These are phyloP conservation scores for Perca flavescens DNA, from an alignment of 2,113 vertebrate species.

Conservation along the genomic window DNA sequence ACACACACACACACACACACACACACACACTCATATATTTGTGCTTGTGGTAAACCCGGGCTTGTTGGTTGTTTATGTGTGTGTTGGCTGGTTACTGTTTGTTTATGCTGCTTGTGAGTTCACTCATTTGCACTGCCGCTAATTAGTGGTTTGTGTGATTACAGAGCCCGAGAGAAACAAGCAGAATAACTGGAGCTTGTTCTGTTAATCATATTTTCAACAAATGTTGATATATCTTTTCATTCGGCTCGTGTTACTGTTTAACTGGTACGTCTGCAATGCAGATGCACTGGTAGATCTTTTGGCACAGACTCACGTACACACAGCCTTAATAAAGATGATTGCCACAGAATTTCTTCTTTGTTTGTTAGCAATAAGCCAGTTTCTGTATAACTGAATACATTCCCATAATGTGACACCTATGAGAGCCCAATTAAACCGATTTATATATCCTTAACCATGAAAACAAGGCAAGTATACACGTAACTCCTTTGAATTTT, in stretches of 20 bases:
- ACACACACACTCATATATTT: conserved; percentile 40
- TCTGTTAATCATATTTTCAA: conserved; percentile 70
- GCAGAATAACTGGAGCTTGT: conserved; percentile 47
- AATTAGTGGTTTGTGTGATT: conserved; percentile 80
- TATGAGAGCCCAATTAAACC: conserved; percentile 32
- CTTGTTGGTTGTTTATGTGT: conserved; percentile 77
- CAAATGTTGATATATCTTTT: conserved; percentile 54
- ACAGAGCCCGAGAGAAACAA: conserved; percentile 60
- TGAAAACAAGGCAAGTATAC: not conserved
- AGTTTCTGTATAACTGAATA: not conserved
- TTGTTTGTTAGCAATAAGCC: conserved; percentile 10
- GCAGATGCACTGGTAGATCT: conserved; percentile 45
- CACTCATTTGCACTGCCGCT: conserved; percentile 77
- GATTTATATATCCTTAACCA: not conserved
- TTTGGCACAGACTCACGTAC: conserved; percentile 9
- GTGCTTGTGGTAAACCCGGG: conserved; percentile 75
- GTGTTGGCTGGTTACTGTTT: conserved; percentile 73
- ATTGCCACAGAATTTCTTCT: conserved; percentile 26
- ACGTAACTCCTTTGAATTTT: conserved; percentile 7
- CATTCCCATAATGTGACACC: conserved; percentile 7
- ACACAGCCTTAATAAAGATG: conserved; percentile 19
- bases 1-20: conserved; percentile 30
- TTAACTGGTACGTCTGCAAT: conserved; percentile 44
- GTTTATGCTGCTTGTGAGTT: conserved; percentile 69
- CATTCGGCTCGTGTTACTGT: conserved; percentile 42